These are phyloP conservation scores for Oppia nitens DNA, from an alignment of 1,140 invertebrate species.

Conservation along the genomic window DNA sequence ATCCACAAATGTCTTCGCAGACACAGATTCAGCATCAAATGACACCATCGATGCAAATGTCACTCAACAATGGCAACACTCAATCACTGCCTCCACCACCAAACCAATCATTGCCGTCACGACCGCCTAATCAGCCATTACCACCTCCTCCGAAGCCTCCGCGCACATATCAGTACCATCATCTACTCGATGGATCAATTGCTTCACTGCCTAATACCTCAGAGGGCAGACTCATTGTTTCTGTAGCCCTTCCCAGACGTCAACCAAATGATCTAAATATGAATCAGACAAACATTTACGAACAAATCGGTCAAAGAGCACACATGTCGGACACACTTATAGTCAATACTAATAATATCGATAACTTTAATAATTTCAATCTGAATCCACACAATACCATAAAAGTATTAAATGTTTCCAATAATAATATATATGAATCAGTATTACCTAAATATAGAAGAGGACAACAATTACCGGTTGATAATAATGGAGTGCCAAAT, in stretches of 20 bases:
- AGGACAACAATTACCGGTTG: background rate
- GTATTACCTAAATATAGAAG: background rate
- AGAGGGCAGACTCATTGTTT: slow-evolving; percentile 11
- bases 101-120: background rate
- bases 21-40: background rate
- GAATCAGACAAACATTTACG: background rate
- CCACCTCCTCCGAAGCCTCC: slow-evolving; percentile 15
- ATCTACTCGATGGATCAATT: slow-evolving; percentile 5
- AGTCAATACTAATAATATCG: background rate
- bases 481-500: background rate
- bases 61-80: too few species aligned
- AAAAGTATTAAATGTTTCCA: background rate
- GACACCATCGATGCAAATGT: background rate
- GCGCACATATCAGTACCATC: slow-evolving; percentile 16
- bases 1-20: background rate
- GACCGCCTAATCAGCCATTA: background rate
- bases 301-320: background rate
- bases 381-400: background rate
- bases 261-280: background rate
- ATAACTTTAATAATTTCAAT: background rate
- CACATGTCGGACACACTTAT: background rate
- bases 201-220: background rate
- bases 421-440: background rate
- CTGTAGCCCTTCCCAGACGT: slow-evolving; percentile 9
- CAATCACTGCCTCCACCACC: background rate